phyloP scores from a whole-genome alignment of 1,140 invertebrate species.

The Drosophila subpulchrella region DNA sequence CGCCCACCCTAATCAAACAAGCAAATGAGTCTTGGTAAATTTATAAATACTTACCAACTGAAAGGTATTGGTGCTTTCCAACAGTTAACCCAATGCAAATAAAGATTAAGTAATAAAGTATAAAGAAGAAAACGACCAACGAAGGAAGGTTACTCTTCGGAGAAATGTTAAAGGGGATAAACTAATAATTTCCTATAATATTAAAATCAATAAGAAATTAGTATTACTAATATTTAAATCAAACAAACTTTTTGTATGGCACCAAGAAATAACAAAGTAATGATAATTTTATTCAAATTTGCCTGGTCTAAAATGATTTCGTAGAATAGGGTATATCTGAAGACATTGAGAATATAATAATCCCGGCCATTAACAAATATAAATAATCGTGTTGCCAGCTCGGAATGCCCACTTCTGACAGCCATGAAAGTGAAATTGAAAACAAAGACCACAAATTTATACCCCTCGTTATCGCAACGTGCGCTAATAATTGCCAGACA shows the following conservation, averaged over 20 bases:
- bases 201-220: too few species aligned
- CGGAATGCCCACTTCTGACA: constrained; percentile 22
- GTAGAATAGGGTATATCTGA: neutral
- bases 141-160: neutral
- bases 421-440: constrained; percentile 60
- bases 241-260: too few species aligned
- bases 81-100: constrained; percentile 5
- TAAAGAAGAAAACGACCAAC: neutral
- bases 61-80: constrained; percentile 19
- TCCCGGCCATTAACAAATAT: constrained; percentile 33
- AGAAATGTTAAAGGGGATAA: neutral
- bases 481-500: constrained; percentile 23
- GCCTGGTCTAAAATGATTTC: too few species aligned
- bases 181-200: neutral
- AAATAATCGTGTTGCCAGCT: constrained; percentile 28
- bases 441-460: constrained; percentile 58
- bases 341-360: constrained; percentile 3
- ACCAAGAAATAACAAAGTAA: too few species aligned
- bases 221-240: neutral
- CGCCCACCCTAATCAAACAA: constrained; percentile 20
- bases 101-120: constrained; percentile 15
- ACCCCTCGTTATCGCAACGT: constrained; percentile 42
- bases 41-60: constrained; percentile 8
- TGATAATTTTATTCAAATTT: neutral
- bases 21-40: constrained; percentile 15